phyloP scores from a whole-genome alignment of 2,888 invertebrate genomes.

The Apamea anceps region DNA sequence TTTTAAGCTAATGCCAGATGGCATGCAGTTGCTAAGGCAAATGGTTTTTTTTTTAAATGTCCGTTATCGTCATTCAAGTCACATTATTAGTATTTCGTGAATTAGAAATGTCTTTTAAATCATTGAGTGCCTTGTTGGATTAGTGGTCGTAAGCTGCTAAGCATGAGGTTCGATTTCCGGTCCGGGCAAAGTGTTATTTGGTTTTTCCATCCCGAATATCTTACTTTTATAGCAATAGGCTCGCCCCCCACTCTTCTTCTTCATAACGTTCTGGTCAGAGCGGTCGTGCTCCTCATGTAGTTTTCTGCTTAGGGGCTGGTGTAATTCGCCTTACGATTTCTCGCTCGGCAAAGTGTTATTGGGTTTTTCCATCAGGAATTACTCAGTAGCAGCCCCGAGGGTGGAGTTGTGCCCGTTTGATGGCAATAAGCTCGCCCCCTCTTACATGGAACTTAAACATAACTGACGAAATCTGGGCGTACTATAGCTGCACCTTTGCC shows the following conservation, averaged over 20 bases:
- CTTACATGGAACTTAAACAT: not conserved
- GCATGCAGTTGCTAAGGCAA: not conserved
- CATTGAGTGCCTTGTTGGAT: not conserved
- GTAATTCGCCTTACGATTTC: no score
- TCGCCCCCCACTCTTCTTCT: no score
- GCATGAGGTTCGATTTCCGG: not conserved
- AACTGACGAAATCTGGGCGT: not conserved
- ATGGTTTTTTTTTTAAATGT: not conserved
- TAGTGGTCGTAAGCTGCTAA: not conserved
- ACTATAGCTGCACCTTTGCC: no score
- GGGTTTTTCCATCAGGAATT: no score
- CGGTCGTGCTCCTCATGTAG: no score
- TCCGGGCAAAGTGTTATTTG: not conserved
- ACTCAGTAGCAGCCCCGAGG: no score
- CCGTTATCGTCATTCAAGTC: not conserved
- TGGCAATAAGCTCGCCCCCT: not conserved
- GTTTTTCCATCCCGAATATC: not conserved
- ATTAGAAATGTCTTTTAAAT: no score
- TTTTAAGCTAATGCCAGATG: slow-evolving; percentile 6
- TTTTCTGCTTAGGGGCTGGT: no score
- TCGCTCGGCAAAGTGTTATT: no score
- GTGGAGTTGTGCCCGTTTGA: no score
- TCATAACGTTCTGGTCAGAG: no score
- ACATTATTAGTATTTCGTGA: not conserved
- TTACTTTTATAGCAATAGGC: not conserved